A percentile compares a stretch with the other conserved stretches of the same genome.
Conservation (phyloP, 2,888 invertebrate genomes). For the Argynnis bischoffii region DNA sequence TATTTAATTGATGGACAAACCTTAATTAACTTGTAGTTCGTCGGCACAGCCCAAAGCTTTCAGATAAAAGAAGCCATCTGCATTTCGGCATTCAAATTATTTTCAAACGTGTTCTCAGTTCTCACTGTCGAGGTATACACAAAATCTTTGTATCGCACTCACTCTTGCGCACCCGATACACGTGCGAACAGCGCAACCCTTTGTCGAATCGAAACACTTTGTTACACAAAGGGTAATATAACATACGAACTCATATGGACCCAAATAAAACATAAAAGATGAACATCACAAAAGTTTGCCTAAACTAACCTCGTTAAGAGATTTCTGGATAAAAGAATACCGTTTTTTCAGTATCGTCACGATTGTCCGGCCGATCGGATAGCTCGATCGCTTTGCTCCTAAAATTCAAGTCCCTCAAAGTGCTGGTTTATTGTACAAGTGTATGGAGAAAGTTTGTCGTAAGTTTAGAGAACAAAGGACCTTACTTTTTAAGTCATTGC, state of each 20-base stretch:
- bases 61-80: slow-evolving; percentile 80
- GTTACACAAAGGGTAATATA: slow-evolving; percentile 66
- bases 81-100: slow-evolving; percentile 82
- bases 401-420: slow-evolving; percentile 40
- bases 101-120: slow-evolving; percentile 77
- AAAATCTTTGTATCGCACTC: slow-evolving; percentile 72
- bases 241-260: slow-evolving; percentile 73
- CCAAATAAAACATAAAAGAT: slow-evolving; percentile 74
- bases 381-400: slow-evolving; percentile 62
- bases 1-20: slow-evolving; percentile 81
- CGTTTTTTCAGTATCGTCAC: slow-evolving; percentile 80
- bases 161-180: slow-evolving; percentile 66
- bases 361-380: slow-evolving; percentile 78
- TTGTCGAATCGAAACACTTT: slow-evolving; percentile 53
- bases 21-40: slow-evolving; percentile 81
- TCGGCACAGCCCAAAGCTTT: slow-evolving; percentile 63
- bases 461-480: slow-evolving; percentile 57
- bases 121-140: slow-evolving; percentile 57
- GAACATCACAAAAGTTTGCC: slow-evolving; percentile 80
- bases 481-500: slow-evolving; percentile 66
- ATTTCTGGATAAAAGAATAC: slow-evolving; percentile 81
- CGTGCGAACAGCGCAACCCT: slow-evolving; percentile 68
- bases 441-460: slow-evolving; percentile 70
- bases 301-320: slow-evolving; percentile 82
- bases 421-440: slow-evolving; percentile 58